Evolutionary conservation across 1,140 invertebrate species (phyloP).

Genomic region (Ostrea denselamellosa): DNA sequence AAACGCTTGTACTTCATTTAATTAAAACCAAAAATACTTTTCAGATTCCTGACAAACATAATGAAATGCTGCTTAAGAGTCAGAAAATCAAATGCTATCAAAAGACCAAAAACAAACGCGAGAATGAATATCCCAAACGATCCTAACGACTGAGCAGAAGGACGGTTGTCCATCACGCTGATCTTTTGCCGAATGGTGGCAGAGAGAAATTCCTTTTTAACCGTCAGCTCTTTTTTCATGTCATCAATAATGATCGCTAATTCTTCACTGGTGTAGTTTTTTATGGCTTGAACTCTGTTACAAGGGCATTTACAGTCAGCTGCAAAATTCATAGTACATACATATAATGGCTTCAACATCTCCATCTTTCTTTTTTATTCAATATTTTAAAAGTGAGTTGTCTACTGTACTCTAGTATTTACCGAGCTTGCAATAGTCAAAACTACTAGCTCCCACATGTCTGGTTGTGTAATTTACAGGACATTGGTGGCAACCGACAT

Average conservation of each 20-base stretch:
- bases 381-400: not conserved
- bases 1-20: no score
- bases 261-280: not conserved
- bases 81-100: not conserved
- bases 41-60: not conserved
- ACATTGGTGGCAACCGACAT: not conserved
- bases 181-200: not conserved
- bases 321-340: not conserved
- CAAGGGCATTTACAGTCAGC: not conserved
- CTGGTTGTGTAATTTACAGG: constrained; percentile 22
- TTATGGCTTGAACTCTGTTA: not conserved
- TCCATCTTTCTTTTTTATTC: not conserved
- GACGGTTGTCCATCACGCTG: not conserved
- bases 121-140: not conserved
- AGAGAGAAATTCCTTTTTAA: not conserved
- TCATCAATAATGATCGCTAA: not conserved
- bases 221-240: not conserved
- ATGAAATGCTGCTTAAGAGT: not conserved
- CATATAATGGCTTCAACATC: no score
- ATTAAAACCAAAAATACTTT: not conserved
- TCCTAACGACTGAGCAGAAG: not conserved
- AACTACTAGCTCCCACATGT: not conserved
- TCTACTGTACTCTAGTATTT: not conserved
- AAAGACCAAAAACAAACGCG: not conserved
- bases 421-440: constrained; percentile 5